Percentiles rank a stretch among this genome's conserved stretches.
Evolutionary conservation across 2,888 invertebrate genomes (phyloP).

Genomic region (Cataglyphis albicans): DNA sequence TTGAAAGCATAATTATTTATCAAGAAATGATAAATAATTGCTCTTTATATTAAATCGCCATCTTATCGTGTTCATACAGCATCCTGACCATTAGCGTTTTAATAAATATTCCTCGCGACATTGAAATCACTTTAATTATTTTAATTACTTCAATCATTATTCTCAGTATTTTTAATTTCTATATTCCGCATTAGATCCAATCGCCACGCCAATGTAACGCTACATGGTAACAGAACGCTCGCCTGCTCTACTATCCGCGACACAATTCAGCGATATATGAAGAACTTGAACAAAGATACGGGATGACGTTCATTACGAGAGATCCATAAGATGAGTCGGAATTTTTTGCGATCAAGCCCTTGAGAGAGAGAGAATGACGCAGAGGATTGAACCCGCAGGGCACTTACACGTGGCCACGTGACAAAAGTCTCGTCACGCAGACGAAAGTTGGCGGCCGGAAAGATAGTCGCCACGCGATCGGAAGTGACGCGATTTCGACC

Average conservation of each 20-base stretch:
- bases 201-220: slow-evolving; percentile 28
- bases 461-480: neutral
- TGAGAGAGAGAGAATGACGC: neutral
- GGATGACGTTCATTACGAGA: neutral
- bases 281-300: neutral
- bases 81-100: neutral
- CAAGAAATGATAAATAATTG: neutral
- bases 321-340: neutral
- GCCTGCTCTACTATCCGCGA: neutral
- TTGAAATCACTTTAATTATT: neutral
- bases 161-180: neutral
- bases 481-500: neutral
- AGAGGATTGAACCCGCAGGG: neutral
- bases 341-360: neutral
- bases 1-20: too few species aligned
- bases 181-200: neutral
- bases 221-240: slow-evolving; percentile 20
- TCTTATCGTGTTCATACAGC: neutral
- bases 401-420: neutral
- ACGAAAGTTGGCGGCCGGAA: neutral
- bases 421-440: slow-evolving; percentile 13
- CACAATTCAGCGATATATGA: slow-evolving; percentile 5
- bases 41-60: neutral
- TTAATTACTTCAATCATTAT: neutral
- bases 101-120: neutral